These are phyloP conservation scores for Hephaestus fuliginosus DNA, from an alignment of 2,797 vertebrate species.

Conservation along the genomic window DNA sequence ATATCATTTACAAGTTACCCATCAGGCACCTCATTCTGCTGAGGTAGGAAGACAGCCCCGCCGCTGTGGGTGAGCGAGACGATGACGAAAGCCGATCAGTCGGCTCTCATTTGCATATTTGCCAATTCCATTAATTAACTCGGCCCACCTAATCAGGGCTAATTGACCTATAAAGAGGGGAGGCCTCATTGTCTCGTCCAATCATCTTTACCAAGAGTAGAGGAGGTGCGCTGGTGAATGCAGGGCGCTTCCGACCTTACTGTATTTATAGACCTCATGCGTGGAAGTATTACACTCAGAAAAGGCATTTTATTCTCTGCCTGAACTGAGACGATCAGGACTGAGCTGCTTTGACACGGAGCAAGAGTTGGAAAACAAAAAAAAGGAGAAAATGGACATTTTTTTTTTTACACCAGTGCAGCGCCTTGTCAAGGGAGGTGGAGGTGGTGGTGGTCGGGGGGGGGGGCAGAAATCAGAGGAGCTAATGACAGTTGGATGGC, in stretches of 20 bases:
- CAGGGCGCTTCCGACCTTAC: constrained; percentile 79
- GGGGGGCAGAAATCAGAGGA: constrained; percentile 88
- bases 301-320: constrained; percentile 38
- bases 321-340: constrained; percentile 38
- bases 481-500: constrained; percentile 89
- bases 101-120: constrained; percentile 87
- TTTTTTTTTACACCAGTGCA: constrained; percentile 79
- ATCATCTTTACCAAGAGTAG: constrained; percentile 88
- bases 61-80: constrained; percentile 74
- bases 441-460: constrained; percentile 32
- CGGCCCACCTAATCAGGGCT: constrained; percentile 93
- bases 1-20: constrained; percentile 83
- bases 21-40: constrained; percentile 77
- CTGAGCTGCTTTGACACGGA: constrained; percentile 47
- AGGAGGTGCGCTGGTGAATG: constrained; percentile 73
- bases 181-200: constrained; percentile 89
- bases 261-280: constrained; percentile 72
- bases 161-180: constrained; percentile 93
- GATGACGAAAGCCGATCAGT: constrained; percentile 84
- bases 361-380: constrained; percentile 43
- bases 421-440: constrained; percentile 53
- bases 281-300: constrained; percentile 59
- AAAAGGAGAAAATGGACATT: constrained; percentile 79
- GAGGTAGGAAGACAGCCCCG: constrained; percentile 65
- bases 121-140: constrained; percentile 90